phyloP scores from a whole-genome alignment of 2,888 invertebrate genomes.

The Temnothorax ravouxi region DNA sequence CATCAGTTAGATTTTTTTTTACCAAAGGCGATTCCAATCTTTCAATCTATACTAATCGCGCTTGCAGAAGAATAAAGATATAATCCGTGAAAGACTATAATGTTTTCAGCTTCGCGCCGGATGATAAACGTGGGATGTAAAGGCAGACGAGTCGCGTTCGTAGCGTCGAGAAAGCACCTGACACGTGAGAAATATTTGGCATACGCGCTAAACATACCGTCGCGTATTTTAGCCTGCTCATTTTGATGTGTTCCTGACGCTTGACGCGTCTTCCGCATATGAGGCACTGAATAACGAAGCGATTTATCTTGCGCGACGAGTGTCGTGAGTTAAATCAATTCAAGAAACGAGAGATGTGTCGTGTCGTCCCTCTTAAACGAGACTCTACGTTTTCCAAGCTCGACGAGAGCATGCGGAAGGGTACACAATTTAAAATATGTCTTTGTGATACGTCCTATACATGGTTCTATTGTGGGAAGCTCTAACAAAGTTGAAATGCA shows the following conservation, averaged over 20 bases:
- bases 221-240: constrained; percentile 8
- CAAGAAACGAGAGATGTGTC: neutral
- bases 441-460: neutral
- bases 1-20: too few relatives aligned
- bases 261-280: constrained; percentile 83
- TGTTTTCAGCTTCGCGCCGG: neutral
- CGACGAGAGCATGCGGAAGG: neutral
- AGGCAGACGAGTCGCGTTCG: too few relatives aligned
- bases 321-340: neutral
- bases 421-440: neutral
- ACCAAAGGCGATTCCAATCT: neutral
- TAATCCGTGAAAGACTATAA: neutral
- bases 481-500: neutral
- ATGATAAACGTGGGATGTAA: neutral
- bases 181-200: neutral
- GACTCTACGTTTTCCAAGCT: neutral
- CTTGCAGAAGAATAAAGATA: neutral
- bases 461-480: neutral
- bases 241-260: constrained; percentile 76
- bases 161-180: neutral
- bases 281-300: constrained; percentile 80
- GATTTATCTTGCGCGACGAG: constrained; percentile 58
- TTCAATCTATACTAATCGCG: neutral
- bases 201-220: neutral
- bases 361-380: neutral